A percentile compares a stretch with the other conserved stretches of the same genome.
These are phyloP conservation scores for Boulengeromyrus knoepffleri DNA, from an alignment of 2,113 vertebrate species.

Conservation along the genomic window DNA sequence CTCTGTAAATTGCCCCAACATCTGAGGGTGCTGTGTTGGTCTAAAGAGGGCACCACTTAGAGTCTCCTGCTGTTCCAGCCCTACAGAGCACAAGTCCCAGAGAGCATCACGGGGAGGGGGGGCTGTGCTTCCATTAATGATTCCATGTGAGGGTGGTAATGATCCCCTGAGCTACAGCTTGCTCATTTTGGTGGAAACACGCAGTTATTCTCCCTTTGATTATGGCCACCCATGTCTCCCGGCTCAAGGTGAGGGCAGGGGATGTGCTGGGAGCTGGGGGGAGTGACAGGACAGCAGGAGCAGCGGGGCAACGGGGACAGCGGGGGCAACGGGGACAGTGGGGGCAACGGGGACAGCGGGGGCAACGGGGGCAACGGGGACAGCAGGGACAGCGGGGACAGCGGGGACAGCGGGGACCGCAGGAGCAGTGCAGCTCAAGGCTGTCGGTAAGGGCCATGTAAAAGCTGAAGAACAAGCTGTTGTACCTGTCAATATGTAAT, in stretches of 20 bases:
- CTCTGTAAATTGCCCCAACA: conserved; percentile 31
- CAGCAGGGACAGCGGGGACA: too few species aligned
- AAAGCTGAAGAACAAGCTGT: background rate
- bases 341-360: background rate
- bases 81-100: background rate
- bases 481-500: background rate
- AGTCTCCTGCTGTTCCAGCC: background rate
- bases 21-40: background rate
- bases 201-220: conserved; percentile 36
- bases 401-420: background rate
- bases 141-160: conserved; percentile 38
- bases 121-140: conserved; percentile 28
- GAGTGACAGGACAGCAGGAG: background rate
- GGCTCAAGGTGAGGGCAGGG: background rate
- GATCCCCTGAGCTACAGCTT: conserved; percentile 41
- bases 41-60: background rate
- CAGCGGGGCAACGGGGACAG: background rate
- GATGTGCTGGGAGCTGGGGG: background rate
- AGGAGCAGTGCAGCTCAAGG: background rate
- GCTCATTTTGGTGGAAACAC: conserved; percentile 45
- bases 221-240: background rate
- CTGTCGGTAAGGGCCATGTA: background rate
- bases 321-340: too few species aligned
- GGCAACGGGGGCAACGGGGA: background rate
- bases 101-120: background rate